Evolutionary conservation across 2,113 vertebrate species (phyloP).

Genomic region (Columba janthina): DNA sequence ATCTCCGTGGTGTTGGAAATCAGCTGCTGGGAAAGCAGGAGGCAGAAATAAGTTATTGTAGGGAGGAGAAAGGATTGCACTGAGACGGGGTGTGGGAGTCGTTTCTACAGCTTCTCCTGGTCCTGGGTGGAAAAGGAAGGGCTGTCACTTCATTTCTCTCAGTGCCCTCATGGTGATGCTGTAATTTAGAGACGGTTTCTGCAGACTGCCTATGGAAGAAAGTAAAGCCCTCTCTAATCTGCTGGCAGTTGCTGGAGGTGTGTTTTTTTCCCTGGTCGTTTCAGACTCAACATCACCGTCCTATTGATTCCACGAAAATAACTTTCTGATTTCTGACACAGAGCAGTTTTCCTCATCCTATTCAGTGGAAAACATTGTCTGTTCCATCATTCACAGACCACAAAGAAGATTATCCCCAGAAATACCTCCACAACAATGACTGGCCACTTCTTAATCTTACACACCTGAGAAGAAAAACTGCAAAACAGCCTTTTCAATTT

Average conservation of each 20-base stretch:
- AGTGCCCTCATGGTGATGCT: no score
- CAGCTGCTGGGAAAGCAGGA: background rate
- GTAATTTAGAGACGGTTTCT: background rate
- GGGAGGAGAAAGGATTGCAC: background rate
- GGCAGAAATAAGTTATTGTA: background rate
- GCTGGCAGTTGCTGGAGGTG: background rate
- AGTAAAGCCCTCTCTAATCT: background rate
- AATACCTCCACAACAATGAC: background rate
- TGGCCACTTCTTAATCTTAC: background rate
- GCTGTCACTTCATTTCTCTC: background rate
- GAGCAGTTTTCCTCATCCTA: background rate
- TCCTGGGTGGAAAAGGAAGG: background rate
- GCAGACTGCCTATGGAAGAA: background rate
- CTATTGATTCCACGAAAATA: background rate
- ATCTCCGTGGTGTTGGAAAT: background rate
- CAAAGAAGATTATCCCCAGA: background rate
- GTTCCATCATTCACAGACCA: background rate
- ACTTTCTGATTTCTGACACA: background rate
- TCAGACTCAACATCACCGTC: background rate
- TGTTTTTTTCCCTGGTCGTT: background rate
- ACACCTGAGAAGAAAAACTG: background rate
- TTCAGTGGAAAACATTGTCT: background rate
- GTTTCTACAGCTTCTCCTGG: background rate
- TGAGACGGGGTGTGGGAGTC: background rate
- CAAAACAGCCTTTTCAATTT: background rate